Base-by-base conservation (phyloP, 1,140 invertebrate genomes). In the Gonatopus flavifemur region DNA sequence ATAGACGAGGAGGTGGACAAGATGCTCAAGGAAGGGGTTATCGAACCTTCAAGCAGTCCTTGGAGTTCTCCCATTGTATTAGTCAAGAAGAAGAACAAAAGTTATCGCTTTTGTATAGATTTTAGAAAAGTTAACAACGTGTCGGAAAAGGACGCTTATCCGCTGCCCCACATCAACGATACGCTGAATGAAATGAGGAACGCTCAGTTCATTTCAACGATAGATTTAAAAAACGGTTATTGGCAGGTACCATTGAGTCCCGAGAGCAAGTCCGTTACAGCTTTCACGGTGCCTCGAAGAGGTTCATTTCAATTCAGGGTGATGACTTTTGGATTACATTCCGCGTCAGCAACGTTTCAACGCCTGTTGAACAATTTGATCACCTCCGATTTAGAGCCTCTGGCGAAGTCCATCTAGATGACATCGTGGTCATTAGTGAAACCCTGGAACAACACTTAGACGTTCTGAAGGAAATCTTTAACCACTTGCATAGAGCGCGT, bases 1-100 rank as follows among this genome's bases (percentile, higher is more conserved):
- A 28, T 28, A 7, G 6, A 28, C 25, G 25, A 6, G 25, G 25
- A 28, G 12, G 25, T 28, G 6, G 25, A 28, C 12, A 28, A 28
- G 12, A 64, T 77, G 64, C 38, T 79, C 3, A 22, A 55, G 18
- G 41, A 62, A 12, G 68, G 57, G 6, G 55, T 80, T 1, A 74
- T 82, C 5, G 63, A 72, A 52, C 66, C 68, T 12, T 69, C 69
- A n/a, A 61, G 64, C 4, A 70, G 63, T 12, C 58, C 70, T 4
- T 84, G 78, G 72, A 51, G 66, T 8, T 67, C 70, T 5, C 80
- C 78, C 3, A 60, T 80, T 0, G 68, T 83, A 0, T 21, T 82
- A 24, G 74, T 82, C 1, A 59, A 59, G 3, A 86, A 85, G 52
- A 78, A 79, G 30, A 72, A 81, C 49, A 67, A 67, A 9, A 2